phyloP scores from a whole-genome alignment of 2,888 invertebrate genomes.

The Caenorhabditis auriculariae region DNA sequence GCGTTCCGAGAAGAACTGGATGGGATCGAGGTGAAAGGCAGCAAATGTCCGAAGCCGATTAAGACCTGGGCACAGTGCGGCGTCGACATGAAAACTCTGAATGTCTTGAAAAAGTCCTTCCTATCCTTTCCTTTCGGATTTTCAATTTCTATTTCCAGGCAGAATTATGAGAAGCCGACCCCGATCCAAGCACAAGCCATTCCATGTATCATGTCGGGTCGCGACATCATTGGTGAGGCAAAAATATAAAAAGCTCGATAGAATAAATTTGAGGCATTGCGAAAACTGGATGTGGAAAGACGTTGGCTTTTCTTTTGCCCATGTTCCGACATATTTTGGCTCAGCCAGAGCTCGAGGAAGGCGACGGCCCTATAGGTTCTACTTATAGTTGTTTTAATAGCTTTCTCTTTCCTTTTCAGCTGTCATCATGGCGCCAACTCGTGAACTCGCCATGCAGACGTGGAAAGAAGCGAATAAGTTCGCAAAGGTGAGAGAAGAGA shows the following conservation, averaged over 20 bases:
- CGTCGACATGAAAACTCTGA: conserved; percentile 90
- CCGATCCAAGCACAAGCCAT: conserved; percentile 98
- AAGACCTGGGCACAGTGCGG: conserved; percentile 98
- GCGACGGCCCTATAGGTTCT: conserved; percentile 86
- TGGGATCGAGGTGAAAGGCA: conserved; percentile 76
- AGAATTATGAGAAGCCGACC: conserved; percentile 89
- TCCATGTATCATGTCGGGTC: conserved; percentile 82
- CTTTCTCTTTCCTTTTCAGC: conserved; percentile 67
- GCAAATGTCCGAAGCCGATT: conserved; percentile 77
- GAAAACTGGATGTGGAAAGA: conserved; percentile 98
- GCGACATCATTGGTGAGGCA: conserved; percentile 34
- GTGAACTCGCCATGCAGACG: conserved; percentile 98
- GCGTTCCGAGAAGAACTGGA: conserved; percentile 76
- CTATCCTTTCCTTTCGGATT: conserved; percentile 1
- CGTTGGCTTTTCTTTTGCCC: conserved; percentile 92
- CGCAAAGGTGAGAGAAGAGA: conserved; percentile 70
- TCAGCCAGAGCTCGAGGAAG: conserved; percentile 88
- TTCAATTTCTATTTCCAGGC: conserved; percentile 54
- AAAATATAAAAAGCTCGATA: conserved; percentile 64
- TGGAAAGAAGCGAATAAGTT: conserved; percentile 93
- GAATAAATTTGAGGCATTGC: conserved; percentile 75
- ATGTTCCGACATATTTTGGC: conserved; percentile 96
- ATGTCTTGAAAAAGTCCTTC: conserved; percentile 78
- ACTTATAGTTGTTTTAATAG: neutral
- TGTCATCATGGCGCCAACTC: conserved; percentile 94